Base-by-base conservation (phyloP, 1,140 invertebrate species). In the Aphelenchoides besseyi region DNA sequence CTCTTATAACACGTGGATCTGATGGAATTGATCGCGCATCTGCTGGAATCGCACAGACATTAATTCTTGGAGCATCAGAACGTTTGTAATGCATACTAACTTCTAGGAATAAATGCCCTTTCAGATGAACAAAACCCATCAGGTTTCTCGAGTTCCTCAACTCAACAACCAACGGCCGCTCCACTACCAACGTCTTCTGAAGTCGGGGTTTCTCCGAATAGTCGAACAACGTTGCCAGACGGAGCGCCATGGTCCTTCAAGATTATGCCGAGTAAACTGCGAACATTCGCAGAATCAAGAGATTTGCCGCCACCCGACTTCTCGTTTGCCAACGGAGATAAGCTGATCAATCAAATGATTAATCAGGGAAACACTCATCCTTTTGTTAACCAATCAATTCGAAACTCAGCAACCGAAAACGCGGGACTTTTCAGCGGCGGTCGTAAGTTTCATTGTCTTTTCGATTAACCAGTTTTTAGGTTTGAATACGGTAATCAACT, bases 401-500 rank as follows among this genome's bases (percentile, higher is more conserved):
- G 12, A 23, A 66, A 1, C 16, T n/a, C 63, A 1, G 3, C 32
- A 23, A 12, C 29, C 12, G 26, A 37, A 53, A 35, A 33, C 48
- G 52, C 8, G 26, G 73, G 73, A 64, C 32, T 74, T 3, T 79
- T 77, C 33, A 68, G 74, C 8, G 48, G 71, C 28, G 52, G 64
- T 76, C 1, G 26, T 74, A 36, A 28, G 16, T 71, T 28, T 63
- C 16, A 33, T 29, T 73, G 28, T 59, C 2, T 30, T 2, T n/a
- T 12, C 52, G 23, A 74, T 18, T 69, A 2, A 30, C 1, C n/a
- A 3, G n/a, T 36, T 12, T 48, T 32, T 28, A 76, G 77, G 76
- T 18, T 71, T 76, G 16, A 68, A 76, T 26, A 53, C 33, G 5
- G n/a, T 76, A n/a, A 70, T 76, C 12, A 72, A 79, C 54, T 57